phyloP scores from a whole-genome alignment of 2,888 invertebrate genomes.

The Sphecodes monilicornis region DNA sequence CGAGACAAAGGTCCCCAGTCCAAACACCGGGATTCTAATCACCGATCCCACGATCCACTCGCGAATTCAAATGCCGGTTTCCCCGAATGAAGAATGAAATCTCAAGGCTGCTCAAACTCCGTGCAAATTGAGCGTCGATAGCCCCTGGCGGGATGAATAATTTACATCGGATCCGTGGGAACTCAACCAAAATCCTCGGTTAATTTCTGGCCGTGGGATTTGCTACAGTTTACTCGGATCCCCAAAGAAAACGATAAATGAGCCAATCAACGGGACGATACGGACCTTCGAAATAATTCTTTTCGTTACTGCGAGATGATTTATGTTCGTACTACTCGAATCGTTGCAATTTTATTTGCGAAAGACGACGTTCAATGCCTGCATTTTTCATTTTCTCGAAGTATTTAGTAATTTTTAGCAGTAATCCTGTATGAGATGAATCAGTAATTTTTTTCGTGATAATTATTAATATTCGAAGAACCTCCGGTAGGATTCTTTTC shows the following conservation, averaged over 20 bases:
- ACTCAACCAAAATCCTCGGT: conserved; percentile 64
- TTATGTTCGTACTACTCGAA: neutral
- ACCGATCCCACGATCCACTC: conserved; percentile 58
- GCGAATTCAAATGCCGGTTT: conserved; percentile 62
- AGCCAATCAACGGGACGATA: neutral
- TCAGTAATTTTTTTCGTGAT: too few relatives aligned
- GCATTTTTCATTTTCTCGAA: neutral
- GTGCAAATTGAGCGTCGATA: conserved; percentile 69
- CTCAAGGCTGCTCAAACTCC: conserved; percentile 66
- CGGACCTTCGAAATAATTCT: neutral
- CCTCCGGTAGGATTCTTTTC: too few relatives aligned
- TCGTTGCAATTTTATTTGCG: neutral
- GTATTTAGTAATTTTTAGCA: neutral
- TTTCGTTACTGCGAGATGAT: neutral
- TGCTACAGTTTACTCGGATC: conserved; percentile 36
- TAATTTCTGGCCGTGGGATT: conserved; percentile 64
- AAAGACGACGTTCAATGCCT: too few relatives aligned
- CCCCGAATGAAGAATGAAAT: conserved; percentile 64
- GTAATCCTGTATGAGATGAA: too few relatives aligned
- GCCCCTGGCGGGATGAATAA: conserved; percentile 68
- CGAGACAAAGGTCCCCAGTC: conserved; percentile 33
- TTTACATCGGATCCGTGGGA: conserved; percentile 65
- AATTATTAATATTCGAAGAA: neutral
- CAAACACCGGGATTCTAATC: conserved; percentile 56
- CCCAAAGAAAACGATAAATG: conserved; percentile 30